These are phyloP conservation scores for Dasysyrphus albostriatus DNA, from an alignment of 2,888 invertebrate species.

Conservation along the genomic window DNA sequence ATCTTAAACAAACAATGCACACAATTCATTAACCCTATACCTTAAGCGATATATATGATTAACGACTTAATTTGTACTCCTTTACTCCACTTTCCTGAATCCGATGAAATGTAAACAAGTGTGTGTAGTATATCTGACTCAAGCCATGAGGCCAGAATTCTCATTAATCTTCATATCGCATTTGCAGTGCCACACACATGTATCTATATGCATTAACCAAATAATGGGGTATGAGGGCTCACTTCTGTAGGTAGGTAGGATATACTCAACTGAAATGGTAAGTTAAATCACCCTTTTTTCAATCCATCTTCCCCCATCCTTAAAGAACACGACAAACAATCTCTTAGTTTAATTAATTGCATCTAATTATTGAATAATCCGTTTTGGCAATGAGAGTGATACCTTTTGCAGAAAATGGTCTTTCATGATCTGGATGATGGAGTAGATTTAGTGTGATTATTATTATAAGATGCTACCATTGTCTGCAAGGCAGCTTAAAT, in stretches of 20 bases:
- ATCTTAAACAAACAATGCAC: neutral
- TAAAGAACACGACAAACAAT: slow-evolving; percentile 44
- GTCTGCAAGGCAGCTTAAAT: slow-evolving; percentile 47
- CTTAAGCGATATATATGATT: slow-evolving; percentile 23
- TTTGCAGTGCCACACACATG: slow-evolving; percentile 25
- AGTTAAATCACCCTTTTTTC: neutral
- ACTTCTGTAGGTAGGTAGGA: neutral
- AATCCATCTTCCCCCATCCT: slow-evolving; percentile 9
- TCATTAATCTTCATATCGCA: slow-evolving; percentile 67
- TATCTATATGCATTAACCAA: slow-evolving; percentile 12
- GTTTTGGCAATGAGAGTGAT: slow-evolving; percentile 42
- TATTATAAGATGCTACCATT: slow-evolving; percentile 20
- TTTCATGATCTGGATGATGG: slow-evolving; percentile 20
- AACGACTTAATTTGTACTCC: slow-evolving; percentile 22
- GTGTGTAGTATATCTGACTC: slow-evolving; percentile 6
- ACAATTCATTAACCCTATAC: neutral
- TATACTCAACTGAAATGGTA: neutral
- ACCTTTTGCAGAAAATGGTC: slow-evolving; percentile 3
- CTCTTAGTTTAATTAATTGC: slow-evolving; percentile 66
- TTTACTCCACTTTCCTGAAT: neutral
- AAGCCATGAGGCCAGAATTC: slow-evolving; percentile 40
- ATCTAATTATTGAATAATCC: slow-evolving; percentile 74
- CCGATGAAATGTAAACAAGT: neutral
- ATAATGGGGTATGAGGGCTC: neutral
- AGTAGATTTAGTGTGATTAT: slow-evolving; percentile 32